Percentiles rank a stretch among this genome's conserved stretches.
phyloP scores from a whole-genome alignment of 2,797 vertebrate genomes.

The Microcaecilia unicolor region DNA sequence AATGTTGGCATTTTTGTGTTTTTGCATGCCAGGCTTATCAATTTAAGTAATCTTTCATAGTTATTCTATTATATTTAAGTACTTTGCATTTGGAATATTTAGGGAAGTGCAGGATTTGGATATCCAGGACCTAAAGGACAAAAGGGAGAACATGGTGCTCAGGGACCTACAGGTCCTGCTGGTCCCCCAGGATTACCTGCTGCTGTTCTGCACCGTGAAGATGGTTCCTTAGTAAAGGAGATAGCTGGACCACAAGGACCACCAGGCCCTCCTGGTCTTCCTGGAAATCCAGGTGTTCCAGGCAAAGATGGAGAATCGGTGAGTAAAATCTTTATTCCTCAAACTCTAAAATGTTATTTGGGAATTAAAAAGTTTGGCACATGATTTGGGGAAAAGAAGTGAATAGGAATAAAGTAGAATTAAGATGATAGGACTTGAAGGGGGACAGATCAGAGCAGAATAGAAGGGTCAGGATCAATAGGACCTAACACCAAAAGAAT shows the following conservation, averaged over 20 bases:
- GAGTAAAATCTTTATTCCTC: slow-evolving; percentile 24
- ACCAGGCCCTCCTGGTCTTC: slow-evolving; percentile 48
- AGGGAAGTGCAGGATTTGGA: slow-evolving; percentile 78
- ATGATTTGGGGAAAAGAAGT: not conserved
- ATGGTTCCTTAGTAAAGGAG: slow-evolving; percentile 38
- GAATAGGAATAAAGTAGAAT: fast-evolving
- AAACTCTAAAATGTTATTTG: not conserved
- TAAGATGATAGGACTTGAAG: no score
- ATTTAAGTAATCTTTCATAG: no score
- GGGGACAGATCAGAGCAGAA: no score
- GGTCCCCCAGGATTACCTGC: slow-evolving; percentile 51
- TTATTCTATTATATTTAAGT: fast-evolving
- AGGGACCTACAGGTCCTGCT: slow-evolving; percentile 47
- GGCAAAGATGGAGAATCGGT: slow-evolving; percentile 79
- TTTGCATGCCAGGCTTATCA: no score
- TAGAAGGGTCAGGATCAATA: no score
- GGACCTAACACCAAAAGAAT: no score
- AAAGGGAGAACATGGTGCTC: slow-evolving; percentile 63
- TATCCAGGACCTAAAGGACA: slow-evolving; percentile 71
- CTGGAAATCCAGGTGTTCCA: slow-evolving; percentile 55
- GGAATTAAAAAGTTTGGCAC: not conserved
- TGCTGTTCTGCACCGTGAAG: slow-evolving; percentile 16
- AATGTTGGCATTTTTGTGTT: no score
- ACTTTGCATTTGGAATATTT: no score
- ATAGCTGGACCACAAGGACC: slow-evolving; percentile 52